Evolutionary conservation across 1,140 invertebrate genomes (phyloP).

Genomic region (Drosophila insularis): DNA sequence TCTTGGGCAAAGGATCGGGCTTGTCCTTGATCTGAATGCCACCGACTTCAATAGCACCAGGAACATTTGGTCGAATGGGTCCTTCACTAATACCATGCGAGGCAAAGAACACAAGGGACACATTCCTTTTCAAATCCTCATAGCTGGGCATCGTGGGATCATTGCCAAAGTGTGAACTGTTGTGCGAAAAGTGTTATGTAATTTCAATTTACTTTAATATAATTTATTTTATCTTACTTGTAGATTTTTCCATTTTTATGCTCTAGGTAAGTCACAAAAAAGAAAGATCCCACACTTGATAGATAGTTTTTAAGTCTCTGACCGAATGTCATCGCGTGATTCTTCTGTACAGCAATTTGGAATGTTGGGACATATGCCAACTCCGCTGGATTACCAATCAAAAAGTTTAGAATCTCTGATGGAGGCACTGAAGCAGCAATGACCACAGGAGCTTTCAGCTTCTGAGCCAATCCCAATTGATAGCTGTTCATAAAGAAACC

Average conservation of each 20-base stretch:
- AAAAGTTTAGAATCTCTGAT: constrained; percentile 7
- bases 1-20: constrained; percentile 5
- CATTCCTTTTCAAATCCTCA: constrained; percentile 3
- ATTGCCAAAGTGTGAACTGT: constrained; percentile 6
- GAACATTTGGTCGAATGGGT: constrained; percentile 18
- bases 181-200: too few relatives aligned
- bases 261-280: constrained; percentile 11
- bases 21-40: constrained; percentile 25
- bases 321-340: constrained; percentile 18
- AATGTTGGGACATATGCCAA: constrained; percentile 35
- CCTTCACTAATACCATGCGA: constrained; percentile 16
- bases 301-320: constrained; percentile 17
- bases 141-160: constrained; percentile 15
- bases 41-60: constrained; percentile 13
- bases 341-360: constrained; percentile 7
- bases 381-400: constrained; percentile 44
- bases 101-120: constrained; percentile 15
- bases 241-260: not conserved
- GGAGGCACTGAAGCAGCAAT: constrained; percentile 13
- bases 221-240: not conserved
- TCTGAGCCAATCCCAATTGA: constrained; percentile 38
- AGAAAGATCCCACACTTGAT: not conserved
- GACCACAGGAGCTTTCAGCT: constrained; percentile 41
- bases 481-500: constrained; percentile 45
- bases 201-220: too few relatives aligned